phyloP scores from a whole-genome alignment of 2,113 vertebrate species.

The Ciconia maguari region DNA sequence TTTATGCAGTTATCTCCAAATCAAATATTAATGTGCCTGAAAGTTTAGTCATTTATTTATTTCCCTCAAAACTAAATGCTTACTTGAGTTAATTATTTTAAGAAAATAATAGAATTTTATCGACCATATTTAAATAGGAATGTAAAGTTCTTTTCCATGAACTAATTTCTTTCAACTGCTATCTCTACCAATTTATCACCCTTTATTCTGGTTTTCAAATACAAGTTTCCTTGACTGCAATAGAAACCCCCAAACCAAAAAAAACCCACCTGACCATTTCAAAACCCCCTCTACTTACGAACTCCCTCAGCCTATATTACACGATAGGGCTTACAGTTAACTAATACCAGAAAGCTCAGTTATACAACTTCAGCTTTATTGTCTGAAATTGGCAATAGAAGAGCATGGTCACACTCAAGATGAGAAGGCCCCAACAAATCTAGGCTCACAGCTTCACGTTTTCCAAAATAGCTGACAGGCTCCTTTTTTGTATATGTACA shows the following conservation, averaged over 20 bases:
- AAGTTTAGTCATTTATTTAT: constrained; percentile 69
- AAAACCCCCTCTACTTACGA: background rate
- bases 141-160: background rate
- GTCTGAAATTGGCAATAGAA: background rate
- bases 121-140: background rate
- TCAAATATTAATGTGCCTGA: constrained; percentile 73
- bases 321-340: background rate
- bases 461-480: background rate
- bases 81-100: constrained; percentile 63
- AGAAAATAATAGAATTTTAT: constrained; percentile 46
- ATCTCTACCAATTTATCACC: background rate
- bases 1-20: constrained; percentile 75
- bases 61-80: constrained; percentile 54
- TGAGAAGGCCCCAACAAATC: background rate
- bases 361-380: background rate
- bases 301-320: background rate
- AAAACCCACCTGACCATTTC: background rate
- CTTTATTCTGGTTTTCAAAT: background rate
- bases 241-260: background rate
- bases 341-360: background rate
- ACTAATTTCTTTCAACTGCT: background rate
- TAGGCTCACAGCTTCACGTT: background rate
- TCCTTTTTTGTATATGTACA: accelerated
- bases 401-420: background rate
- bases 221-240: background rate